phyloP scores from a whole-genome alignment of 2,113 vertebrate species.

The Chauna torquata region DNA sequence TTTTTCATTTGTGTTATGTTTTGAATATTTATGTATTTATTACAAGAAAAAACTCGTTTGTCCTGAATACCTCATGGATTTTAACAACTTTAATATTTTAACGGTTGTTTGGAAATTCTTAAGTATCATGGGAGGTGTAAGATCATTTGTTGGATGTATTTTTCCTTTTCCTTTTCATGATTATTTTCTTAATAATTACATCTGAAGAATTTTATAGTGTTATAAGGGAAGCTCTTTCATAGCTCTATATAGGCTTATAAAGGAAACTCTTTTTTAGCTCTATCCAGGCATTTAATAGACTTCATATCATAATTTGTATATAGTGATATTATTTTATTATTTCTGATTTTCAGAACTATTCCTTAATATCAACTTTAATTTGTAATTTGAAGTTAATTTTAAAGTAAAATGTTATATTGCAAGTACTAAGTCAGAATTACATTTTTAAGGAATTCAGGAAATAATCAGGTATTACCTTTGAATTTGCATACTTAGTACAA shows the following conservation, averaged over 20 bases:
- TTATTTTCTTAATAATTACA: neutral
- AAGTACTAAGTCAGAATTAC: neutral
- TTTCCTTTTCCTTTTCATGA: neutral
- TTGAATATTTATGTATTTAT: neutral
- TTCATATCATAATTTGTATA: neutral
- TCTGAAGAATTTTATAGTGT: neutral
- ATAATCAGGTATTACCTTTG: neutral
- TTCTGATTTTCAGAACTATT: neutral
- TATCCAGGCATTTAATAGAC: neutral
- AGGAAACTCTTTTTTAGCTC: neutral
- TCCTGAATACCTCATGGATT: neutral
- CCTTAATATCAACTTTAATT: neutral
- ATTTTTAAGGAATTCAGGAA: neutral
- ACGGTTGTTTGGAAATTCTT: neutral
- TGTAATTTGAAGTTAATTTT: neutral
- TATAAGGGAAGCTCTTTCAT: neutral
- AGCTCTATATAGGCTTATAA: neutral
- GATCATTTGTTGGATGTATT: neutral
- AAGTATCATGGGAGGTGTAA: neutral
- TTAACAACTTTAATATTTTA: neutral
- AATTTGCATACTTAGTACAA: neutral
- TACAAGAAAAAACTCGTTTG: rapidly evolving
- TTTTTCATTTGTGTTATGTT: neutral
- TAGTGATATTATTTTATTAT: neutral
- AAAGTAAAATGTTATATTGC: neutral